Percentiles rank a stretch among this genome's conserved stretches.
Conservation (phyloP, 2,797 vertebrate genomes). For the Sebastes taczanowskii region DNA sequence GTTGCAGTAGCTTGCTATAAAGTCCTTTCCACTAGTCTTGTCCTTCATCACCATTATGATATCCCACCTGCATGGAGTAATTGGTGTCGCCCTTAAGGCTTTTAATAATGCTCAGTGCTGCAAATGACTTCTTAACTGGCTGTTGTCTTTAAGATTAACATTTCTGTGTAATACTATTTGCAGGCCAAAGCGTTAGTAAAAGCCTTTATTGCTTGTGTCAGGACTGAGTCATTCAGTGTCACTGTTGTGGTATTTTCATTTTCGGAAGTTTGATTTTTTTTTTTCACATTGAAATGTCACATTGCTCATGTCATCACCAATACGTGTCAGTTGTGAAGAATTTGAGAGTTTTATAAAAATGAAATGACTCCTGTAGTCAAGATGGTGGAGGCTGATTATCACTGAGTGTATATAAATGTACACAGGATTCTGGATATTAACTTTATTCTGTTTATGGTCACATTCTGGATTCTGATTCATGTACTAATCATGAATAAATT, state of each 20-base stretch:
- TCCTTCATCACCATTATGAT: conserved; percentile 68
- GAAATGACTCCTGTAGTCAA: background rate
- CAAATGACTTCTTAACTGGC: conserved; percentile 21
- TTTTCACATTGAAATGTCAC: background rate
- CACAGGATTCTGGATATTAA: background rate
- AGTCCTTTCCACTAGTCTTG: conserved; percentile 65
- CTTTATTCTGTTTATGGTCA: background rate
- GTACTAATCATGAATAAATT: background rate
- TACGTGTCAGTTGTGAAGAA: conserved; percentile 40
- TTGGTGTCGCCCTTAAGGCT: conserved; percentile 65
- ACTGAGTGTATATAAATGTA: background rate
- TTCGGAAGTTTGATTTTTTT: background rate
- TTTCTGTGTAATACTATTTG: conserved; percentile 5
- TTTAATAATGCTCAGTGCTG: conserved; percentile 70
- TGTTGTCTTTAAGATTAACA: conserved; percentile 6
- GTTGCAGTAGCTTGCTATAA: conserved; percentile 78
- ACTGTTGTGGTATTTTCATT: conserved; percentile 19
- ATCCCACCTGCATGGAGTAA: conserved; percentile 62
- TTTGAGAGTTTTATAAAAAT: background rate
- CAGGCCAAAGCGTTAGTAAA: conserved; percentile 68
- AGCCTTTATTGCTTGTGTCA: conserved; percentile 39
- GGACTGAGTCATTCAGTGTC: conserved; percentile 19
- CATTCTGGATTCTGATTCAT: background rate
- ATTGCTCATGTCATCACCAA: conserved; percentile 12
- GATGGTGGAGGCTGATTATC: background rate